Percentiles rank a stretch among this genome's conserved stretches.
phyloP scores from a whole-genome alignment of 2,888 invertebrate species.

The Apoda limacodes region DNA sequence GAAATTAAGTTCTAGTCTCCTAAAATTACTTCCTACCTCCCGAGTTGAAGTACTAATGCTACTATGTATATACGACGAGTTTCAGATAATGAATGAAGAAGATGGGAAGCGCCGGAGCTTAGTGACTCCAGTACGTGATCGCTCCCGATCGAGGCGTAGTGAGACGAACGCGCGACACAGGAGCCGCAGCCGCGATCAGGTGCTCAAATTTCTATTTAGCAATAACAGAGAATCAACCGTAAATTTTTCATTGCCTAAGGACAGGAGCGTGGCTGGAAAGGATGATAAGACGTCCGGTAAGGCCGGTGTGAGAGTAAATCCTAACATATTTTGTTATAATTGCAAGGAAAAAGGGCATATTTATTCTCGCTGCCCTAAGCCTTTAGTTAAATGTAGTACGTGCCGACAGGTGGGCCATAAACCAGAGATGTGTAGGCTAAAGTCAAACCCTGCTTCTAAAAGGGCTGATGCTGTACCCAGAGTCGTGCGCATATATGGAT shows the following conservation, averaged over 20 bases:
- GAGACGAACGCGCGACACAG: no score
- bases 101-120: no score
- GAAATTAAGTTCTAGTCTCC: no score
- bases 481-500: slow-evolving; percentile 7
- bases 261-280: neutral
- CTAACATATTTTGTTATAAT: slow-evolving; percentile 14
- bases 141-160: no score
- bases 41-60: no score
- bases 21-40: no score
- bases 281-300: neutral
- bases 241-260: slow-evolving; percentile 1
- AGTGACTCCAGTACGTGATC: no score
- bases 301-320: neutral
- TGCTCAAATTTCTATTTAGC: slow-evolving; percentile 16
- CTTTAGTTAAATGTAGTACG: slow-evolving; percentile 11
- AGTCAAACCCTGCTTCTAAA: neutral
- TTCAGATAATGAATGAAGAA: no score
- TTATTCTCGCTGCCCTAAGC: slow-evolving; percentile 15
- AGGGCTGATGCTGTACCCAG: slow-evolving; percentile 1
- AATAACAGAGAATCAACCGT: slow-evolving; percentile 7
- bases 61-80: no score
- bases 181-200: slow-evolving; percentile 16
- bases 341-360: slow-evolving; percentile 19
- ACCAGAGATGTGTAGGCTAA: slow-evolving; percentile 7
- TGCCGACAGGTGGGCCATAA: slow-evolving; percentile 14